Percentiles rank a stretch among this genome's conserved stretches.
These are phyloP conservation scores for Eulithis testata DNA, from an alignment of 2,888 invertebrate species.

Conservation along the genomic window DNA sequence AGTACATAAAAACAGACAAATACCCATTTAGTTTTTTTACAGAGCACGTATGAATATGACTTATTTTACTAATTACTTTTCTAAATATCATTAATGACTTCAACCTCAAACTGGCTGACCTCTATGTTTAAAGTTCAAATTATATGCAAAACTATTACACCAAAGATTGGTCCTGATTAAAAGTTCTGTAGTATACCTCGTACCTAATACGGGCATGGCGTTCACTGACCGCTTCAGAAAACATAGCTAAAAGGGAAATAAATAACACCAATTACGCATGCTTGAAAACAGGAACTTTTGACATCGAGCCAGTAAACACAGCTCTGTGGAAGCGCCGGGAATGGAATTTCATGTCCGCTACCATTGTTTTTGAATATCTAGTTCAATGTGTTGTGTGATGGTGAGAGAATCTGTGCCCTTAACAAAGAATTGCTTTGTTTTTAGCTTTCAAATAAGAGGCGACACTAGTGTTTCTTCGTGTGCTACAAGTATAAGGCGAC, in stretches of 20 bases:
- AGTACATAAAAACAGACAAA: too few species aligned
- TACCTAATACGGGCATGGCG: not conserved
- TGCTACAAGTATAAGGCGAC: too few species aligned
- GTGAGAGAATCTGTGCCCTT: constrained; percentile 10
- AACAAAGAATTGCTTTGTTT: constrained; percentile 2
- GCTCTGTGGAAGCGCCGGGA: not conserved
- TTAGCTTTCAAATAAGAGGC: too few species aligned
- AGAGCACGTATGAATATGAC: too few species aligned
- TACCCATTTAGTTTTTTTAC: too few species aligned
- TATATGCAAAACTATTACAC: not conserved
- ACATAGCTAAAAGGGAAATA: not conserved
- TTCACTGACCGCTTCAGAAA: not conserved
- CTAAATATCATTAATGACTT: not conserved
- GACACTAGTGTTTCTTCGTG: too few species aligned
- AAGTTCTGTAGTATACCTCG: not conserved
- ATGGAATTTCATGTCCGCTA: constrained; percentile 5
- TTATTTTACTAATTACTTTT: too few species aligned
- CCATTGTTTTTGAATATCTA: constrained; percentile 15
- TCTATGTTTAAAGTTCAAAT: not conserved
- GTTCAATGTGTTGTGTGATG: constrained; percentile 7
- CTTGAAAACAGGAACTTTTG: constrained; percentile 17
- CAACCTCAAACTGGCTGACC: not conserved
- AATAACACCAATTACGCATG: constrained; percentile 16
- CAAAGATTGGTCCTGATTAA: not conserved
- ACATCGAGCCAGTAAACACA: constrained; percentile 11